These are phyloP conservation scores for Pyralis farinalis DNA, from an alignment of 2,888 invertebrate genomes.

Conservation along the genomic window DNA sequence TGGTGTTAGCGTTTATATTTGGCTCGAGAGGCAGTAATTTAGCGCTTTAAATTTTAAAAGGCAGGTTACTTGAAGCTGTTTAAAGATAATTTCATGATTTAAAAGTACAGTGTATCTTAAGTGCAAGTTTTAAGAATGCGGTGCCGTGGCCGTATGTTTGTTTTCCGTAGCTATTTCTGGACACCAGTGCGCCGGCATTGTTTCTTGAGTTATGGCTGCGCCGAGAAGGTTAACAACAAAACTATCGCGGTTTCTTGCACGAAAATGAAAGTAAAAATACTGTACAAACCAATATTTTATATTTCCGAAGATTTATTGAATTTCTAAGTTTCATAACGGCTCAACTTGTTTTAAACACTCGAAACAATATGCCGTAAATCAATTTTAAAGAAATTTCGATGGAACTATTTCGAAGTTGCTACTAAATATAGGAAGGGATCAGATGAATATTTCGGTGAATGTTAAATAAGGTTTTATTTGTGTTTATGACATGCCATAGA, in stretches of 20 bases:
- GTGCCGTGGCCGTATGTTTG: constrained; percentile 53
- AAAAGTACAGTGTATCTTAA: background rate
- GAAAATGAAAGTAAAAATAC: constrained; percentile 46
- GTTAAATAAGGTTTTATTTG: too few species aligned
- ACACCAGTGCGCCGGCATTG: constrained; percentile 52
- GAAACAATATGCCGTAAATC: background rate
- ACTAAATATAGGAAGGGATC: too few species aligned
- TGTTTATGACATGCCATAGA: too few species aligned
- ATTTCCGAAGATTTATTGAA: constrained; percentile 37
- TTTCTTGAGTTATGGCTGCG: constrained; percentile 61
- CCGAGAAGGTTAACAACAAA: constrained; percentile 56
- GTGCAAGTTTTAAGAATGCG: constrained; percentile 29
- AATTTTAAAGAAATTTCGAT: background rate
- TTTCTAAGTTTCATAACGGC: constrained; percentile 6
- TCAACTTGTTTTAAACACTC: background rate
- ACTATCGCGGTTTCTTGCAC: constrained; percentile 35
- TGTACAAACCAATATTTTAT: constrained; percentile 42
- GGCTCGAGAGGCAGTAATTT: too few species aligned
- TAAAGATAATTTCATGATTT: background rate
- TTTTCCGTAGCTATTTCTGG: constrained; percentile 68
- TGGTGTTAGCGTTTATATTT: too few species aligned
- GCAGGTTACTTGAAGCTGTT: too few species aligned
- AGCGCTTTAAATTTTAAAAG: too few species aligned
- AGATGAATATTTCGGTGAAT: too few species aligned
- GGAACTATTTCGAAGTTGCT: background rate